Conservation (phyloP, 2,113 vertebrate genomes). For the Lontra canadensis region DNA sequence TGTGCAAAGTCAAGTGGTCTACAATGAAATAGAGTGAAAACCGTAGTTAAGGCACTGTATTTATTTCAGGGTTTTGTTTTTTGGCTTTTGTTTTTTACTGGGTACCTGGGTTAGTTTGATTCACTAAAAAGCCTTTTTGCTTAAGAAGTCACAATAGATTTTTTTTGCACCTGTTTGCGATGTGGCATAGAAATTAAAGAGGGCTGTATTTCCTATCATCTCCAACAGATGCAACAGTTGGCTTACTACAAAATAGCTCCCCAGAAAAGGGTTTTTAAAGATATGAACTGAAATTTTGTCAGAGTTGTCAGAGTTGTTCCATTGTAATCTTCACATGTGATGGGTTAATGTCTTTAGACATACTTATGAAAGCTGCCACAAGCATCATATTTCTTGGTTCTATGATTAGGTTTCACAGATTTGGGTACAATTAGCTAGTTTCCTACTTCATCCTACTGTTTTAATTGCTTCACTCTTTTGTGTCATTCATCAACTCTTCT, state of each 20-base stretch:
- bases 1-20: slow-evolving; percentile 38
- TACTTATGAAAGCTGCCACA: slow-evolving; percentile 70
- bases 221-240: slow-evolving; percentile 82
- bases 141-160: neutral
- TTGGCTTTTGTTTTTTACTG: neutral
- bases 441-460: slow-evolving; percentile 86
- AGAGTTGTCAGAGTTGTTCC: neutral
- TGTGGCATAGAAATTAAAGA: neutral
- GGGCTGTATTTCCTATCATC: neutral
- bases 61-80: neutral
- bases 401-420: slow-evolving; percentile 76
- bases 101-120: neutral
- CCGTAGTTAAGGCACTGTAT: neutral
- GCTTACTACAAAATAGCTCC: slow-evolving; percentile 61
- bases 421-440: slow-evolving; percentile 81
- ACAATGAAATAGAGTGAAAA: neutral
- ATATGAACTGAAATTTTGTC: neutral
- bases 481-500: slow-evolving; percentile 92
- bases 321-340: neutral
- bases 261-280: neutral
- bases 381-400: slow-evolving; percentile 77
- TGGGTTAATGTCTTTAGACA: slow-evolving; percentile 43
- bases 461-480: slow-evolving; percentile 87
- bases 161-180: neutral
- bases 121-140: neutral